Evolutionary conservation across 2,113 vertebrate species (phyloP).

Genomic region (Anoura caudifer): DNA sequence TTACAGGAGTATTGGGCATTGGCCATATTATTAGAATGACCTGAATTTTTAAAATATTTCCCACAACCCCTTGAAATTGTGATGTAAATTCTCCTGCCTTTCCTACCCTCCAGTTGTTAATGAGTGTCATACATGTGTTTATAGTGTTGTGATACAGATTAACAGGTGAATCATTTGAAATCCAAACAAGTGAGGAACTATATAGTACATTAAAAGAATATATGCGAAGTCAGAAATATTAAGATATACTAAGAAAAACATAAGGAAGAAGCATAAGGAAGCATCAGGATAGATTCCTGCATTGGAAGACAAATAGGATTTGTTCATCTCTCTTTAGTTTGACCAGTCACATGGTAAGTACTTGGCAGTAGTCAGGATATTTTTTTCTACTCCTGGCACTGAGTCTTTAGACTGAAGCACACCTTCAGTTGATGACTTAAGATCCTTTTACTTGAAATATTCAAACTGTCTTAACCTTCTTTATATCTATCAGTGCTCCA

Average conservation of each 20-base stretch:
- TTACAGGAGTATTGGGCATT: background rate
- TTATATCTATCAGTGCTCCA: background rate
- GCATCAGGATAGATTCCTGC: background rate
- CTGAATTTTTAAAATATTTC: background rate
- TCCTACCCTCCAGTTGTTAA: background rate
- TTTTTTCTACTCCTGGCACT: background rate
- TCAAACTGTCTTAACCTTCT: background rate
- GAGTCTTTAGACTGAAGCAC: background rate
- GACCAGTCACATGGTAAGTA: background rate
- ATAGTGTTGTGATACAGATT: background rate
- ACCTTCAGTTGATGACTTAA: background rate
- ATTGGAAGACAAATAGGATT: background rate
- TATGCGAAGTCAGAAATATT: background rate
- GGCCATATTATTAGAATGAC: background rate
- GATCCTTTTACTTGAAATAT: background rate
- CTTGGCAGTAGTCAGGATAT: background rate
- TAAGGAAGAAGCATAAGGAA: background rate
- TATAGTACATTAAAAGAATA: background rate
- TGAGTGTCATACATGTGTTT: background rate
- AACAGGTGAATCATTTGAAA: background rate
- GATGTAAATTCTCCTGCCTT: background rate
- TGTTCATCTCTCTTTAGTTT: constrained; percentile 10
- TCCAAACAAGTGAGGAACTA: background rate
- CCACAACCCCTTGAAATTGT: background rate
- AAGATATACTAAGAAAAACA: background rate